phyloP scores from a whole-genome alignment of 1,140 invertebrate species.

The Pollicipes pollicipes region DNA sequence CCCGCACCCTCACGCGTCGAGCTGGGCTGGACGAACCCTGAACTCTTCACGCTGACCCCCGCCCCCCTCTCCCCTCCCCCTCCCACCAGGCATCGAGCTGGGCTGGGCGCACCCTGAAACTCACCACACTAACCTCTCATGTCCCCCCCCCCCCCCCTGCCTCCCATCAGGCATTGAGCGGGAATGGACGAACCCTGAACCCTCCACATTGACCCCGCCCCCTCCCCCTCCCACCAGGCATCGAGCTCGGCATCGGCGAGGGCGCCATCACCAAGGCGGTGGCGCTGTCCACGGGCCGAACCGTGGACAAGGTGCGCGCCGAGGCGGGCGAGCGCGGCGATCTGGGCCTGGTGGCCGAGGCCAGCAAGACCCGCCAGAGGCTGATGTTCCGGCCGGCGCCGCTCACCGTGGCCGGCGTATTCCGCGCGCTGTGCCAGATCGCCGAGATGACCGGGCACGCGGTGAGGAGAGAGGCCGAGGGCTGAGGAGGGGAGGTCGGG shows the following conservation, averaged over 20 bases:
- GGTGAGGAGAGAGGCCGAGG: conserved; percentile 25
- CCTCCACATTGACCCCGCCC: no score
- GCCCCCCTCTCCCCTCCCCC: neutral
- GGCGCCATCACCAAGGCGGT: conserved; percentile 85
- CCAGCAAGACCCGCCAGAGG: conserved; percentile 67
- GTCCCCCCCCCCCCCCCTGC: no score
- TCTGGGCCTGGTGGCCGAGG: conserved; percentile 81
- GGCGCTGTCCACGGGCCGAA: conserved; percentile 75
- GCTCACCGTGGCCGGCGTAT: conserved; percentile 45
- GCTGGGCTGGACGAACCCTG: no score
- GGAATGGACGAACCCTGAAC: no score
- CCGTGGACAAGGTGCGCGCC: conserved; percentile 63
- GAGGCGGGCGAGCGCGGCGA: conserved; percentile 68
- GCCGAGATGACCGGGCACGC: conserved; percentile 64
- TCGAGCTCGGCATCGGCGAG: conserved; percentile 86
- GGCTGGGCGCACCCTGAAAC: no score
- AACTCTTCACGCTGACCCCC: no score
- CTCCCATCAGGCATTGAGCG: no score
- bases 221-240: conserved; percentile 24
- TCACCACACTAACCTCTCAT: no score
- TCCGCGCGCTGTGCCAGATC: conserved; percentile 73
- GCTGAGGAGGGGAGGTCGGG: no score
- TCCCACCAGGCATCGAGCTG: conserved; percentile 45
- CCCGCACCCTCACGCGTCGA: neutral
- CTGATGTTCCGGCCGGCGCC: conserved; percentile 51